Conservation (phyloP, 2,797 vertebrate genomes). For the Phaenicophaeus curvirostris region DNA sequence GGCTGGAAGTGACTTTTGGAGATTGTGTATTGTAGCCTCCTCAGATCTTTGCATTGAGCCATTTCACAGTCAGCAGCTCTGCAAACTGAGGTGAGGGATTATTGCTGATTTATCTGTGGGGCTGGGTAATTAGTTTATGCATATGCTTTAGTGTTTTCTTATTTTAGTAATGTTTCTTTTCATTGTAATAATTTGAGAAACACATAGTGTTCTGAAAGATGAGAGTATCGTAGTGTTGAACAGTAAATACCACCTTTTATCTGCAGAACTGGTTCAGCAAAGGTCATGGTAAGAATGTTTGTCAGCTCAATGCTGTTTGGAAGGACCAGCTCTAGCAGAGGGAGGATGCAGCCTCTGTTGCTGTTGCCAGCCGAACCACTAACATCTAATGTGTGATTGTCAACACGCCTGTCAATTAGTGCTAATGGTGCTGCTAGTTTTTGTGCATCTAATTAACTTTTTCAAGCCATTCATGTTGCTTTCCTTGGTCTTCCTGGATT, state of each 20-base stretch:
- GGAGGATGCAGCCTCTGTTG: accelerated
- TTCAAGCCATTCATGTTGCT: not conserved
- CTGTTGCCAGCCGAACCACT: not conserved
- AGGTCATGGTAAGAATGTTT: not conserved
- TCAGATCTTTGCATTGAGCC: not conserved
- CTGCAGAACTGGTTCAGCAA: not conserved
- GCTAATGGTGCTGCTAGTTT: not conserved
- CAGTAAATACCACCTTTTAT: not conserved
- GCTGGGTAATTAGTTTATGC: not conserved
- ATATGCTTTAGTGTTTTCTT: not conserved
- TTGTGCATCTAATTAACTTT: not conserved
- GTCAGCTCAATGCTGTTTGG: not conserved
- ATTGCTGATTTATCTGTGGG: not conserved
- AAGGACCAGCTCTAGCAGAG: not conserved
- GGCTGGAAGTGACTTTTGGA: not conserved
- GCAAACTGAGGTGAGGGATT: not conserved
- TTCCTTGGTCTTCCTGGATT: not conserved
- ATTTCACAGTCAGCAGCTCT: not conserved
- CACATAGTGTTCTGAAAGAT: not conserved
- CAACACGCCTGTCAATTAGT: not conserved
- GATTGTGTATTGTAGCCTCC: not conserved
- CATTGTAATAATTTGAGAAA: not conserved
- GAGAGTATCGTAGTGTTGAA: not conserved
- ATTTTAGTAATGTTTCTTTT: not conserved
- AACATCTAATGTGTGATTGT: not conserved